A percentile compares a stretch with the other conserved stretches of the same genome.
Evolutionary conservation across 2,888 invertebrate species (phyloP).

Genomic region (Eilema depressum): DNA sequence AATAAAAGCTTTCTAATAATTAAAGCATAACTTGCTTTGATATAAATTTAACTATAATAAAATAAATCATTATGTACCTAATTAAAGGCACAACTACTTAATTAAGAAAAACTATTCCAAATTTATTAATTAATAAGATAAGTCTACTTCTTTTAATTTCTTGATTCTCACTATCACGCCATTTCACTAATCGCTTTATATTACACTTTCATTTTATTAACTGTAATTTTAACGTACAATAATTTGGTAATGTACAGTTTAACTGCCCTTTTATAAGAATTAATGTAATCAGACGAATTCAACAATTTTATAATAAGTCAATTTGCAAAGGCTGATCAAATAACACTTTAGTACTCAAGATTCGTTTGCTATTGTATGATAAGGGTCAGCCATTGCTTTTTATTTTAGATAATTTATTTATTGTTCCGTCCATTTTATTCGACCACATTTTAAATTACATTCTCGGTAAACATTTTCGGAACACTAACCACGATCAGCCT

Average conservation of each 20-base stretch:
- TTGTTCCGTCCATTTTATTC: constrained; percentile 20
- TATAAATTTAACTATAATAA: constrained; percentile 40
- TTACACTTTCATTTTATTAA: constrained; percentile 29
- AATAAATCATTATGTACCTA: constrained; percentile 17
- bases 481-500: background rate
- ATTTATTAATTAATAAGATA: background rate
- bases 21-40: constrained; percentile 42
- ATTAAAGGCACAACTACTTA: too few species aligned
- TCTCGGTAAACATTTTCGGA: background rate
- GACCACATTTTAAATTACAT: background rate
- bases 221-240: constrained; percentile 1
- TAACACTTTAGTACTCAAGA: constrained; percentile 52
- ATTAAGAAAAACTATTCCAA: background rate
- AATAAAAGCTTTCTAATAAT: constrained; percentile 53
- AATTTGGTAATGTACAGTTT: background rate
- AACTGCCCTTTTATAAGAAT: background rate
- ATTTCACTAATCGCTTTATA: constrained; percentile 44
- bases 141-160: background rate
- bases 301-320: constrained; percentile 46
- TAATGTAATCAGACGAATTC: background rate
- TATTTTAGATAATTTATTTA: constrained; percentile 45
- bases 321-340: constrained; percentile 55
- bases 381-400: constrained; percentile 62
- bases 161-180: constrained; percentile 33
- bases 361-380: constrained; percentile 65